These are phyloP conservation scores for Fopius arisanus DNA, from an alignment of 1,140 invertebrate species.

Conservation along the genomic window DNA sequence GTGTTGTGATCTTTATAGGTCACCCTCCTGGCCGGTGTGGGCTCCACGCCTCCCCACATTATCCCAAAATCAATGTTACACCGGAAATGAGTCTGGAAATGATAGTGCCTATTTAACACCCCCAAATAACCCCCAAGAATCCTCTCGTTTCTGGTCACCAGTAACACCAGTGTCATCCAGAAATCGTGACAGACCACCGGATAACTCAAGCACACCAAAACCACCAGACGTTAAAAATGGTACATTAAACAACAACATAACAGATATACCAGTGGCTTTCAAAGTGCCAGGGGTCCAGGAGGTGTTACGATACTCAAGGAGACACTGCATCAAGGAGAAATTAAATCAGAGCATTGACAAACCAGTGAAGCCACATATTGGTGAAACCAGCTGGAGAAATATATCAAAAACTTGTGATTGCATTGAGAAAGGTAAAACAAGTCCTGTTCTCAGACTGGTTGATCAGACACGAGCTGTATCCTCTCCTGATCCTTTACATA, in stretches of 20 bases:
- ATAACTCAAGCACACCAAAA: not conserved
- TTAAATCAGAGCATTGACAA: slow-evolving; percentile 17
- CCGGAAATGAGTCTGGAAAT: slow-evolving; percentile 32
- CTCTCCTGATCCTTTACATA: slow-evolving; percentile 66
- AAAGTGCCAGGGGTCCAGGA: slow-evolving; percentile 36
- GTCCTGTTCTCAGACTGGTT: slow-evolving; percentile 53
- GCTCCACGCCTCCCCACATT: slow-evolving; percentile 61
- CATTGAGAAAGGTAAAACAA: slow-evolving; percentile 55
- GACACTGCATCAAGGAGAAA: slow-evolving; percentile 16
- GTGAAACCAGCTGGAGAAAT: slow-evolving; percentile 51
- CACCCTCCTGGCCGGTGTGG: slow-evolving; percentile 69
- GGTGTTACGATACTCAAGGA: slow-evolving; percentile 36
- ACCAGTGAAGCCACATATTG: slow-evolving; percentile 46
- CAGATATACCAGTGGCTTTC: slow-evolving; percentile 18
- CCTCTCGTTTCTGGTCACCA: slow-evolving; percentile 28
- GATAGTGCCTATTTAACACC: slow-evolving; percentile 30
- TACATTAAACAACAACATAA: slow-evolving; percentile 6
- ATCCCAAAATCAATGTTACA: slow-evolving; percentile 50
- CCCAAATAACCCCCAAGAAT: slow-evolving; percentile 38
- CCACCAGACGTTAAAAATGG: not conserved
- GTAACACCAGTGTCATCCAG: not conserved
- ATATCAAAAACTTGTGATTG: slow-evolving; percentile 61
- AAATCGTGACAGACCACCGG: not conserved
- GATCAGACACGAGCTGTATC: slow-evolving; percentile 65
- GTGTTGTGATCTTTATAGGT: slow-evolving; percentile 66